phyloP scores from a whole-genome alignment of 2,888 invertebrate genomes.

The Camponotus fellah region DNA sequence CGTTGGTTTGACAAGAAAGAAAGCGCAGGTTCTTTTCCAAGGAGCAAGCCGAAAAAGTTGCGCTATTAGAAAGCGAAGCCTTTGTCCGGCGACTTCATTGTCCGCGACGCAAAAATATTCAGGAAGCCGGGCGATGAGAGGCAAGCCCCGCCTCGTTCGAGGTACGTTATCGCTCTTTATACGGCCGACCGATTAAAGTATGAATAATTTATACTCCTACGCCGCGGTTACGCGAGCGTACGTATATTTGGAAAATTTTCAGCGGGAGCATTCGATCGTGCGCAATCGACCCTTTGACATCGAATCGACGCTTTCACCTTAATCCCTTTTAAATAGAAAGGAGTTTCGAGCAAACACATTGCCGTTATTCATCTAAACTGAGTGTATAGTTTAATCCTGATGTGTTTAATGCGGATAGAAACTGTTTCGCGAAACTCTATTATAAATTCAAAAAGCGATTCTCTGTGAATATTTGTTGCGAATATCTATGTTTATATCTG shows the following conservation, averaged over 20 bases:
- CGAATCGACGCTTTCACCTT: constrained; percentile 42
- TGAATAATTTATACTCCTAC: constrained; percentile 68
- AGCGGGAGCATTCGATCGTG: constrained; percentile 26
- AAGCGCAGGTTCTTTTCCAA: constrained; percentile 53
- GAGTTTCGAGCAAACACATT: constrained; percentile 19
- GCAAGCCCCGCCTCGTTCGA: constrained; percentile 57
- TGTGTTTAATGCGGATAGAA: constrained; percentile 44
- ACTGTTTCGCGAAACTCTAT: constrained; percentile 42
- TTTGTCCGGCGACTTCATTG: constrained; percentile 75
- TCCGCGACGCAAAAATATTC: constrained; percentile 71
- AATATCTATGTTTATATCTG: constrained; percentile 1
- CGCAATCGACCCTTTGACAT: constrained; percentile 45
- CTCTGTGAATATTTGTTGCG: not conserved
- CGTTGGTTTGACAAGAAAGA: constrained; percentile 55
- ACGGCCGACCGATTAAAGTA: constrained; percentile 66
- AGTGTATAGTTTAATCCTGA: constrained; percentile 37
- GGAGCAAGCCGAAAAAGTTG: constrained; percentile 51
- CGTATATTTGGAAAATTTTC: constrained; percentile 39
- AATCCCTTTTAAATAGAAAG: constrained; percentile 37
- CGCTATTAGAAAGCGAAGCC: constrained; percentile 68
- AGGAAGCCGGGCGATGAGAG: constrained; percentile 66
- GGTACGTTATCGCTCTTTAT: constrained; percentile 63
- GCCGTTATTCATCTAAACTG: constrained; percentile 19
- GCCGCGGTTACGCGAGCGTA: constrained; percentile 1
- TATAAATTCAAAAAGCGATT: constrained; percentile 53